These are phyloP conservation scores for Mohoua ochrocephala DNA, from an alignment of 2,113 vertebrate species.

Conservation along the genomic window DNA sequence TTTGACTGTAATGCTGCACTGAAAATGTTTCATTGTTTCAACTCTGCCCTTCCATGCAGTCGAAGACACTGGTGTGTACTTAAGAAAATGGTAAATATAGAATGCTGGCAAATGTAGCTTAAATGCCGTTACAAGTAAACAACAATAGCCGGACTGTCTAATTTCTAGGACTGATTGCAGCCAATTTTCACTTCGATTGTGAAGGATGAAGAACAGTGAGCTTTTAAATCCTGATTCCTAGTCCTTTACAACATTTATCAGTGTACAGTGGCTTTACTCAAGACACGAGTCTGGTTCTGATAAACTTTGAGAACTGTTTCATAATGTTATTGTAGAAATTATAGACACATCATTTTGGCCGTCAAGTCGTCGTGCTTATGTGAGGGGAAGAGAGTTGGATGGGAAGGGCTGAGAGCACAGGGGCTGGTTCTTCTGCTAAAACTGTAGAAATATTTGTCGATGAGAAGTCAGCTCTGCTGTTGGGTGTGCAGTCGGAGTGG, in stretches of 20 bases:
- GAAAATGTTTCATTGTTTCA: not conserved
- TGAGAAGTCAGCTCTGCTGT: not conserved
- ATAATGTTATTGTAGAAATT: not conserved
- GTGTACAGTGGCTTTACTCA: not conserved
- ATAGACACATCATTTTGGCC: not conserved
- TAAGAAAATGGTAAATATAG: not conserved
- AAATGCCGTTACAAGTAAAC: not conserved
- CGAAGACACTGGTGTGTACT: not conserved
- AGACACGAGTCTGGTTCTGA: not conserved
- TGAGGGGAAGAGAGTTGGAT: not conserved
- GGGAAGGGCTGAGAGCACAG: not conserved
- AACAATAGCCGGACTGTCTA: not conserved
- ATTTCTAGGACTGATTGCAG: not conserved
- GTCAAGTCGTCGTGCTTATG: not conserved
- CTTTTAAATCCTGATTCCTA: not conserved
- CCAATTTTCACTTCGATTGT: not conserved
- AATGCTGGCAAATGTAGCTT: not conserved
- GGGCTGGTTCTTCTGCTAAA: not conserved
- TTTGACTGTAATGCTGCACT: not conserved
- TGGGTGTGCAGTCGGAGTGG: not conserved
- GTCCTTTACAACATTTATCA: not conserved
- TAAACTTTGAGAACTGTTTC: not conserved
- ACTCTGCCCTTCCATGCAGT: not conserved
- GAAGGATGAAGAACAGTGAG: not conserved
- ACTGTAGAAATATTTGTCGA: not conserved